These are phyloP conservation scores for Hipparchia sbordonii DNA, from an alignment of 2,888 invertebrate genomes.

Conservation along the genomic window DNA sequence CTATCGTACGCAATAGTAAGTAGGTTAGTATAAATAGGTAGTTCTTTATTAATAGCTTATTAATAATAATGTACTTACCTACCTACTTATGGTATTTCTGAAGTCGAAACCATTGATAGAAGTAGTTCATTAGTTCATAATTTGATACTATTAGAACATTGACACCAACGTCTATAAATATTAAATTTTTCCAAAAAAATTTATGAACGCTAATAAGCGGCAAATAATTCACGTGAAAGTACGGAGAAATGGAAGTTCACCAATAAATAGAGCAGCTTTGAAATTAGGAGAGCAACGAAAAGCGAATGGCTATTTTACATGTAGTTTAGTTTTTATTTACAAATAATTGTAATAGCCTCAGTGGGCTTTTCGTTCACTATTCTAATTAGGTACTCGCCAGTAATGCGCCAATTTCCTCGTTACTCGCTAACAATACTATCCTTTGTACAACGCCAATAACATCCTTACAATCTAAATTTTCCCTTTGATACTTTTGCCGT, in stretches of 20 bases:
- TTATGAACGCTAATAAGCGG: slow-evolving; percentile 28
- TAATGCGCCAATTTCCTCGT: slow-evolving; percentile 82
- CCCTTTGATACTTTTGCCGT: slow-evolving; percentile 74
- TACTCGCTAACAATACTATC: slow-evolving; percentile 78
- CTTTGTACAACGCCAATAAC: slow-evolving; percentile 82
- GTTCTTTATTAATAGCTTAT: slow-evolving; percentile 13
- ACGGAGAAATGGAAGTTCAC: slow-evolving; percentile 45
- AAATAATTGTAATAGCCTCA: slow-evolving; percentile 76
- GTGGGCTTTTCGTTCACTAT: slow-evolving; percentile 74
- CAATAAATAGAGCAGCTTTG: slow-evolving; percentile 50
- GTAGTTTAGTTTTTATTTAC: slow-evolving; percentile 66
- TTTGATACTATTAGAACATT: slow-evolving; percentile 30
- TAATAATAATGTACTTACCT: not conserved
- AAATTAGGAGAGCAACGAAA: slow-evolving; percentile 69
- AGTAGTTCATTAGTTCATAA: slow-evolving; percentile 21
- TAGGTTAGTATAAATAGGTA: slow-evolving; percentile 18
- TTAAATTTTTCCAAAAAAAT: slow-evolving; percentile 24
- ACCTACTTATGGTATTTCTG: slow-evolving; percentile 27
- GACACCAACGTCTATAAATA: slow-evolving; percentile 35
- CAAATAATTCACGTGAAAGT: slow-evolving; percentile 34
- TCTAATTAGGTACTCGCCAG: slow-evolving; percentile 83
- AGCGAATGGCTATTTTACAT: slow-evolving; percentile 67
- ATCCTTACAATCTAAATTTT: slow-evolving; percentile 71
- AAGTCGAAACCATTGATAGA: slow-evolving; percentile 29
- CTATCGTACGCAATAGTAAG: slow-evolving; percentile 6